Base-by-base conservation (phyloP, 2,113 vertebrate genomes). In the Hymenochirus boettgeri region DNA sequence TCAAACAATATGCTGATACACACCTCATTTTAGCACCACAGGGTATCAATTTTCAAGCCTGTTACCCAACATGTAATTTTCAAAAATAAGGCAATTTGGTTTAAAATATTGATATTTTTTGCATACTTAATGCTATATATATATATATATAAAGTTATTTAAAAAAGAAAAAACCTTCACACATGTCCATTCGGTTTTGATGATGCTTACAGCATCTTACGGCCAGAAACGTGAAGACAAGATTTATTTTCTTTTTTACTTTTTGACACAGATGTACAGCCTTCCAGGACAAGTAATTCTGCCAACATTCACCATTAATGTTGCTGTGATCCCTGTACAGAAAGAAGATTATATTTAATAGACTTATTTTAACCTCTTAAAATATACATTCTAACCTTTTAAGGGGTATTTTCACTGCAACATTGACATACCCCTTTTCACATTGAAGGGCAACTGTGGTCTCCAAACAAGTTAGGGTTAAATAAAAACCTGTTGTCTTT, bases 21-120 rank as follows among this genome's bases (percentile, higher is more conserved):
- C 72, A 80, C 83, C 83, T 84, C 81, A 86, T 86, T 84, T n/a
- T 93, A 97, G 93, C 94, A 96, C 94, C 93, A 95, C 92, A 93
- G 88, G 90, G 84, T 93, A 85, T 91, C 83, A 80, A 84, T 86
- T 89, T 90, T 91, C 87, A 92, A 92, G 89, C 87, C 83, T 90
- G 88, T 92, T 85, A 94, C 92, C 92, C 93, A 92, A 95, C 89
- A 89, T 78, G 83, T 85, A 91, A 89, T 90, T 86, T 85, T 84
- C 90, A 93, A 92, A 83, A 85, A 84, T 92, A 93, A 94, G 91
- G 93, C 88, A 87, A 92, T 88, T 91, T 90, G 85, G 90, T 92
- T 91, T 87, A 88, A 88, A 89, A 89, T 81, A 82, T 84, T 83
- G 88, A 88, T 86, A 89, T 83, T 85, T 31, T 88, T 81, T 81